Evolutionary conservation across 2,113 vertebrate species (phyloP).

Genomic region (Ammodytes marinus): DNA sequence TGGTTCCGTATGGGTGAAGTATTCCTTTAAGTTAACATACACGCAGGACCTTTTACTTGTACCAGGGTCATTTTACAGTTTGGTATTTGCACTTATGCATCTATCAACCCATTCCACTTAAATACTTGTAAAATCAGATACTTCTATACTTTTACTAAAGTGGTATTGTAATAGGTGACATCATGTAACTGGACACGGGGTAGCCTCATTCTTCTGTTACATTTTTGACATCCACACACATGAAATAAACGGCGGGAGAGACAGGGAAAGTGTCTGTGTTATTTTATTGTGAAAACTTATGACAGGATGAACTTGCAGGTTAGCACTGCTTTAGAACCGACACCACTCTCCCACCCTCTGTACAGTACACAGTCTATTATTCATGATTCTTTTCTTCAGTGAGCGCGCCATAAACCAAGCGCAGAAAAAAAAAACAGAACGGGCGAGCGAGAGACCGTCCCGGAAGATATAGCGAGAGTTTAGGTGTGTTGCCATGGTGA

Average conservation of each 20-base stretch:
- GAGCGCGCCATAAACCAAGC: conserved; percentile 32
- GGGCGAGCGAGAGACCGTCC: conserved; percentile 20
- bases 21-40: too few relatives aligned
- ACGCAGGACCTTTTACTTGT: too few relatives aligned
- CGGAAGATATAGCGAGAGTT: conserved; percentile 30
- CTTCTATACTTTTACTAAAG: too few relatives aligned
- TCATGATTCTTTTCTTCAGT: conserved; percentile 23
- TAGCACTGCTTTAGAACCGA: conserved; percentile 29
- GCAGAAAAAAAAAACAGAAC: neutral
- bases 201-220: neutral
- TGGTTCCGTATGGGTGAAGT: too few relatives aligned
- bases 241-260: conserved; percentile 7
- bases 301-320: conserved; percentile 58
- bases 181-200: too few relatives aligned
- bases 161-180: too few relatives aligned
- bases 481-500: conserved; percentile 64
- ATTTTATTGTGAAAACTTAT: conserved; percentile 78
- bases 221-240: neutral
- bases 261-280: conserved; percentile 47
- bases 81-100: too few relatives aligned
- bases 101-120: too few relatives aligned
- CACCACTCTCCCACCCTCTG: conserved; percentile 21
- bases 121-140: too few relatives aligned
- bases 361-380: conserved; percentile 57
- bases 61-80: too few relatives aligned